phyloP scores from a whole-genome alignment of 2,113 vertebrate genomes.

The Collichthys lucidus region DNA sequence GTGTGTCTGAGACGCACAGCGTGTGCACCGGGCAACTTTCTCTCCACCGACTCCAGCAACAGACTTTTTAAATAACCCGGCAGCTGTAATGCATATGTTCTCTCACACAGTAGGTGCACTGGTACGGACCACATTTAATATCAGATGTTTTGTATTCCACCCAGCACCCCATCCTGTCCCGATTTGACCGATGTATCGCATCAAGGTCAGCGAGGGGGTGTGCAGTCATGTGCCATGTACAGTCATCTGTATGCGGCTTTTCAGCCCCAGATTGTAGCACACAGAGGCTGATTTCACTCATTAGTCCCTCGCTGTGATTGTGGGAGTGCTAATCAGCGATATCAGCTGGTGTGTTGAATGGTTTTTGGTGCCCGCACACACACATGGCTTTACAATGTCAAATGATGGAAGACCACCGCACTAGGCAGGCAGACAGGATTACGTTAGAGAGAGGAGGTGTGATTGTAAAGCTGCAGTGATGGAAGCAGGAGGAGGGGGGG shows the following conservation, averaged over 20 bases:
- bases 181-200: conserved; percentile 20
- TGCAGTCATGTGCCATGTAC: neutral
- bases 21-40: conserved; percentile 25
- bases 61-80: conserved; percentile 59
- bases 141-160: conserved; percentile 2
- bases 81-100: conserved; percentile 37
- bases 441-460: conserved; percentile 55
- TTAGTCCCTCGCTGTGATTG: neutral
- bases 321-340: neutral
- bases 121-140: neutral
- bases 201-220: conserved; percentile 27
- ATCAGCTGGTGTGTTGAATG: conserved; percentile 13
- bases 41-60: conserved; percentile 21
- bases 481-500: conserved; percentile 13
- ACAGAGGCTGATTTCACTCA: conserved; percentile 3
- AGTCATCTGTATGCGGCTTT: conserved; percentile 2
- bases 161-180: neutral
- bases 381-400: conserved; percentile 2
- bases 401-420: conserved; percentile 38
- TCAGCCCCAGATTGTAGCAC: conserved; percentile 5
- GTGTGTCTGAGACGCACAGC: conserved; percentile 31
- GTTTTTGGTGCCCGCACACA: neutral
- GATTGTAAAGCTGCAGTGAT: conserved; percentile 75
- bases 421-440: conserved; percentile 59
- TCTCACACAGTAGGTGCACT: conserved; percentile 13